These are phyloP conservation scores for Chionomys nivalis DNA, from an alignment of 2,113 vertebrate genomes.

Conservation along the genomic window DNA sequence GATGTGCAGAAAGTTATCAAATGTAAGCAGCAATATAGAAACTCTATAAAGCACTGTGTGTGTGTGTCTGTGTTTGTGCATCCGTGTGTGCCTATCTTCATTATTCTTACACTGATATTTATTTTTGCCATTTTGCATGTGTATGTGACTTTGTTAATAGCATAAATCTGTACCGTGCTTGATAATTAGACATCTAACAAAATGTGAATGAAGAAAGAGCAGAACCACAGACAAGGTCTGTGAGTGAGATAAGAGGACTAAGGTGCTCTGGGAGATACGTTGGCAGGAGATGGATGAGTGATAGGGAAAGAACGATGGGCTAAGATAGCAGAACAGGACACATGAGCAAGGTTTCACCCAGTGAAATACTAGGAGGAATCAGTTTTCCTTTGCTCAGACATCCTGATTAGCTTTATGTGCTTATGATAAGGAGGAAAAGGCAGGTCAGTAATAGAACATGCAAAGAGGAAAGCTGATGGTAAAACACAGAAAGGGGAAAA, in stretches of 20 bases:
- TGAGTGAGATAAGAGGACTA: slow-evolving; percentile 39
- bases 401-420: neutral
- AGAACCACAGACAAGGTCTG: slow-evolving; percentile 20
- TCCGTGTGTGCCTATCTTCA: neutral
- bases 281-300: slow-evolving; percentile 13
- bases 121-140: neutral
- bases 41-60: neutral
- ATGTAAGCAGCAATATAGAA: neutral
- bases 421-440: neutral
- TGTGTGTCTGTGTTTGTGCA: neutral
- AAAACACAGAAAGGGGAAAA: neutral
- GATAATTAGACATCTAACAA: slow-evolving; percentile 44
- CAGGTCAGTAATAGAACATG: neutral
- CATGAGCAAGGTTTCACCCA: neutral
- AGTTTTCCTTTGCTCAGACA: neutral
- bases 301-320: neutral
- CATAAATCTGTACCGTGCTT: neutral
- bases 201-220: neutral
- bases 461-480: neutral
- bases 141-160: neutral
- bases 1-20: neutral
- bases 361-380: neutral
- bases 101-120: neutral
- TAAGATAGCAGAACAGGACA: neutral
- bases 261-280: slow-evolving; percentile 13